Base-by-base conservation (phyloP, 2,888 invertebrate genomes). In the Hirtodrosophila trivittata region DNA sequence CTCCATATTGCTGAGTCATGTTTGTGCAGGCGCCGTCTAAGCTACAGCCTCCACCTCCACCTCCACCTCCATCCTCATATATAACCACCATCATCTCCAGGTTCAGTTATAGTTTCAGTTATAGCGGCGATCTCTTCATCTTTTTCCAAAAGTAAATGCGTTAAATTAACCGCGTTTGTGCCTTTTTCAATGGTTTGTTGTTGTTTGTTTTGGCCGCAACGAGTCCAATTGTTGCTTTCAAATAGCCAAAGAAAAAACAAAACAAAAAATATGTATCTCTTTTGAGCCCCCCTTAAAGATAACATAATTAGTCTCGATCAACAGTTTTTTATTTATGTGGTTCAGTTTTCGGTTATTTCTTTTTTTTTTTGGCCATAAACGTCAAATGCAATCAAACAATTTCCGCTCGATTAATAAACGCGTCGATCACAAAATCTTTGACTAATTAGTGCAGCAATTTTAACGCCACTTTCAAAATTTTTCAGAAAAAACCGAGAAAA, bases 121-220 rank as follows among this genome's bases (percentile, higher is more conserved):
- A 21, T 13, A 21, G 54, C 66, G 69, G 69, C 54, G 18, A 39
- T 5, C 41, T 52, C 47, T 39, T 52, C 58, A 59, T 65, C 55
- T 59, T 50, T 35, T 41, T 37, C 46, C 14, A 28, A 55, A 68
- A 62, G 71, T 75, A 83, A 83, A 88, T 86, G 88, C 87, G 84
- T 88, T 86, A 81, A 86, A 87, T 88, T 77, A 83, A 72, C 77
- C 76, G 76, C 86, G 75, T 76, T 88, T 86, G 84, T 81, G 72
- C 63, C 56, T 41, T 50, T 26, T 43, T 63, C 37, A 39, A 43
- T 65, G 30, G 28, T 25, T 26, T 39, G 42, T 35, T 43, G 4
- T 16, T 38, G 14, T 49, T 45, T 46, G 38, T 45, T 60, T 60
- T 72, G 54, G 54, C 50, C 43, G 52, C 47, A 70, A 52, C 52